Evolutionary conservation across 2,888 invertebrate species (phyloP), one percentile per base, ranked within the genome.

Genomic region (Agonopterix subpropinquella): DNA sequence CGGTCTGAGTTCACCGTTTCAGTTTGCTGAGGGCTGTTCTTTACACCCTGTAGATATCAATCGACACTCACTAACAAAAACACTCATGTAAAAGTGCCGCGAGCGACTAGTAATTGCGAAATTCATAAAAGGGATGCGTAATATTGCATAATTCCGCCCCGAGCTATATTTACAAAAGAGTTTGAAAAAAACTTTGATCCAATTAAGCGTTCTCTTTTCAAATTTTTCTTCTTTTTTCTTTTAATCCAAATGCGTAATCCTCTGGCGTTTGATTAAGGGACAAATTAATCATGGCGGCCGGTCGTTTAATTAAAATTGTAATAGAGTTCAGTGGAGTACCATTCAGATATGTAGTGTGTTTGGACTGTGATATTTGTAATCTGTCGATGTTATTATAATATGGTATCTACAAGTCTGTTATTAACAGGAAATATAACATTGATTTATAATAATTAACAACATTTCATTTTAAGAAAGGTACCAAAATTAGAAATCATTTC

Each of bases 211-310:
- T 46, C 46, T 46, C 66, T 72, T 74, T 73, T 71, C 62, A 60
- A 69, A 68, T 42, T 42, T 42, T 13, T 8, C 11, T 42, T 42
- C 1, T 64, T 71, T 61, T 28, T 28, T 28, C 28, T 28, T 65
- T 69, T 42, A 49, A 45, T 55, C 53, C 53, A 49, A 53, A 54
- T 47, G 45, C 41, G 28, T 28, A 37, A 35, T 41, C 64, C 70
- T 57, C 52, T 58, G 28, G 59, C 59, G 59, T 68, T 67, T 76
- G 76, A 78, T 78, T 77, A 78, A 73, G 67, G 65, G 59, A 54
- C 67, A 58, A 71, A 77, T 77, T 73, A 73, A 71, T 77, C 76
- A 75, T 70, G 53, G 60, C 50, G 53, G 53, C 50, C 41, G 47
- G 46, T 37, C 28, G 47, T 53, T 53, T 57, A 57, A 64, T 65